A percentile compares a stretch with the other conserved stretches of the same genome.
Evolutionary conservation across 1,140 invertebrate species (phyloP).

Genomic region (Drosophila seguyi): DNA sequence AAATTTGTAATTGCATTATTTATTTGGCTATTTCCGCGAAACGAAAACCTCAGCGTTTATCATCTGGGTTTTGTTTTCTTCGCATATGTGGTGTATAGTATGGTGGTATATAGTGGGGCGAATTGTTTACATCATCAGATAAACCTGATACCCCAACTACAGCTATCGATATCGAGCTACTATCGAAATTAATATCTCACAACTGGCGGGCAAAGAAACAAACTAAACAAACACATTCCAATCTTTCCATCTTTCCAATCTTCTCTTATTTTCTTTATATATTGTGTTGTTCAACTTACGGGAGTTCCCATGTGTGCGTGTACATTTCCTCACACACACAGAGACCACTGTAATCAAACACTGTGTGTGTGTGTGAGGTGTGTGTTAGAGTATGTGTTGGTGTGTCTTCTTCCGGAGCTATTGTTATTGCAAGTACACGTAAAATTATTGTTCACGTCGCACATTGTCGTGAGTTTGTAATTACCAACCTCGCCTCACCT

Average conservation of each 20-base stretch:
- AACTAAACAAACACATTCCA: constrained; percentile 35
- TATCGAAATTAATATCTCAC: constrained; percentile 45
- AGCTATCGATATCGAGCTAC: constrained; percentile 38
- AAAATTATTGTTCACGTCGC: constrained; percentile 75
- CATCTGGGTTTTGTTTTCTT: constrained; percentile 29
- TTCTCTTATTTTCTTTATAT: constrained; percentile 12
- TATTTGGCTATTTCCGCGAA: constrained; percentile 39
- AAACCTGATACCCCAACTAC: constrained; percentile 30
- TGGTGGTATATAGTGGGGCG: constrained; percentile 11
- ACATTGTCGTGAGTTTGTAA: constrained; percentile 76
- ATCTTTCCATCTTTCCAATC: constrained; percentile 26
- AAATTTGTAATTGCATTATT: constrained; percentile 33
- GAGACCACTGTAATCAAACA: constrained; percentile 16
- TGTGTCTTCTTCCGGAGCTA: constrained; percentile 74
- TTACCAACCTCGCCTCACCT: constrained; percentile 60
- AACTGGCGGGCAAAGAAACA: constrained; percentile 6
- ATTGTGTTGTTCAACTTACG: constrained; percentile 1
- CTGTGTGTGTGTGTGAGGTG: constrained; percentile 5
- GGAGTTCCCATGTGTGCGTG: constrained; percentile 1
- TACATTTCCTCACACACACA: constrained; percentile 49
- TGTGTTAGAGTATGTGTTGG: constrained; percentile 25
- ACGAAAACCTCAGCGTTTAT: constrained; percentile 40
- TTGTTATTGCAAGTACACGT: constrained; percentile 80
- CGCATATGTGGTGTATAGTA: background rate
- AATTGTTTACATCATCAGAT: constrained; percentile 45